phyloP scores from a whole-genome alignment of 2,113 vertebrate species.

The Chloebia gouldiae region DNA sequence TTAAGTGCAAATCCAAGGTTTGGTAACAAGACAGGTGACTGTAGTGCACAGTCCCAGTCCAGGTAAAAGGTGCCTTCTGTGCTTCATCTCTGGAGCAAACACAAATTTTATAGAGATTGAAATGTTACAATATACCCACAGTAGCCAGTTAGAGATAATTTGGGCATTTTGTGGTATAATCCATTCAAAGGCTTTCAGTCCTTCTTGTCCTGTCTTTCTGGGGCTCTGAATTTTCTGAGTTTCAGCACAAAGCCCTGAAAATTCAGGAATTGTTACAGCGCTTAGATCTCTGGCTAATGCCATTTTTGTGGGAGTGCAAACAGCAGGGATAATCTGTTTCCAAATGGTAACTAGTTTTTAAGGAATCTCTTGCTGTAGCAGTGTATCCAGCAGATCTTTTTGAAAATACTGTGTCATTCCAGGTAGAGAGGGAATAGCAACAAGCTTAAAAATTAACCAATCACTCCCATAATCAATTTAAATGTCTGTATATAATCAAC shows the following conservation, averaged over 20 bases:
- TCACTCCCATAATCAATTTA: background rate
- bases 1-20: background rate
- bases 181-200: background rate
- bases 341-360: background rate
- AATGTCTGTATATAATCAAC: background rate
- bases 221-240: background rate
- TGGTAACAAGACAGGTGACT: background rate
- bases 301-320: background rate
- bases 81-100: constrained; percentile 65
- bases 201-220: background rate
- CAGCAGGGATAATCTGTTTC: background rate
- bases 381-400: background rate
- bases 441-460: background rate
- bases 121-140: background rate
- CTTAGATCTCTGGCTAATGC: background rate
- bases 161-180: background rate
- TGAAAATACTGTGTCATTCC: background rate
- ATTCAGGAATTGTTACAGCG: background rate
- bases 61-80: constrained; percentile 72
- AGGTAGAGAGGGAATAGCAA: background rate
- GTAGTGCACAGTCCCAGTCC: background rate
- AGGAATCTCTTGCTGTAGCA: background rate
- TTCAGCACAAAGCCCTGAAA: background rate
- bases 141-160: background rate
- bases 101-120: background rate